Evolutionary conservation across 2,113 vertebrate species (phyloP).

Genomic region (Mormyrus lacerda): DNA sequence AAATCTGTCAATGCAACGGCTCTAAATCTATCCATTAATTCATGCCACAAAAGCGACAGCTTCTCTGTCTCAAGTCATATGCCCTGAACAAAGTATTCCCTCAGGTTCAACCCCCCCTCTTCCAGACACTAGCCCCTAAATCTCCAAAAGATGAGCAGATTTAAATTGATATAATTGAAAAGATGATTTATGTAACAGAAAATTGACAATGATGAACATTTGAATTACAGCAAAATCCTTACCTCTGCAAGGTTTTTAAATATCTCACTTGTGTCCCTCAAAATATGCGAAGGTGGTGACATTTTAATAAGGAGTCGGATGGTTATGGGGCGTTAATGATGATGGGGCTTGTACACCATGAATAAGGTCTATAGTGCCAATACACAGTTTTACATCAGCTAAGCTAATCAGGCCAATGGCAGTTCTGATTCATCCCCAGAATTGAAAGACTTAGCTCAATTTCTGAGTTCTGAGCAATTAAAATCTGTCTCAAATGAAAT

Average conservation of each 20-base stretch:
- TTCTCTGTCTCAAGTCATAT: neutral
- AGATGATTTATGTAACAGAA: neutral
- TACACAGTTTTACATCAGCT: neutral
- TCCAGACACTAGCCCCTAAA: neutral
- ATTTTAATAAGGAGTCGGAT: neutral
- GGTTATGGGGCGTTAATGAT: neutral
- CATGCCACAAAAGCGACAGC: neutral
- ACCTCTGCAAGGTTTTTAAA: neutral
- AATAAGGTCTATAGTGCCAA: neutral
- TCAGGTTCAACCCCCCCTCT: neutral
- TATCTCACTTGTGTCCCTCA: neutral
- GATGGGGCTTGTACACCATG: neutral
- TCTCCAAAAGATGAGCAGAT: neutral
- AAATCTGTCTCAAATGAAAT: neutral
- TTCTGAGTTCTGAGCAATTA: neutral
- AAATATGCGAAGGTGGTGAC: neutral
- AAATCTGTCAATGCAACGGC: neutral
- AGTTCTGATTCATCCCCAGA: neutral
- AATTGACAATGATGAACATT: neutral
- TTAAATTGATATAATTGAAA: slow-evolving; percentile 7
- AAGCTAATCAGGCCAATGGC: neutral
- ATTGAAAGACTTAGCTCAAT: neutral
- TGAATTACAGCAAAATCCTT: neutral
- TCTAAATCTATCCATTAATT: neutral
- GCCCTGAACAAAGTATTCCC: neutral